Evolutionary conservation across 2,888 invertebrate species (phyloP).

Genomic region (Caenorhabditis becei): DNA sequence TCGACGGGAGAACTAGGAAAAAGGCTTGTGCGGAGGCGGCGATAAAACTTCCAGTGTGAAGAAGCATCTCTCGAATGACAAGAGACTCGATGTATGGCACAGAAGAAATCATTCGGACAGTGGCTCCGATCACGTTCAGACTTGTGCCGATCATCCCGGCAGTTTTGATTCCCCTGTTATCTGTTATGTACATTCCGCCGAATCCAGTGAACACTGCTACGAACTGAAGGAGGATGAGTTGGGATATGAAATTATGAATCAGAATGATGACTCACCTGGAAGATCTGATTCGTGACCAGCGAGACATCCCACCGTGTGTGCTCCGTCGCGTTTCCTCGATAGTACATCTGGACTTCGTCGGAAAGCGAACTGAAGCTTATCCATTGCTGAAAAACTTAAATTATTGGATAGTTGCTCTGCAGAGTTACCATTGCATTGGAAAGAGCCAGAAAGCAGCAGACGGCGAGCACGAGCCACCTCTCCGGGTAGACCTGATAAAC

Average conservation of each 20-base stretch:
- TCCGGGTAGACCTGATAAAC: slow-evolving; percentile 60
- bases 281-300: slow-evolving; percentile 75
- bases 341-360: slow-evolving; percentile 70
- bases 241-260: not conserved
- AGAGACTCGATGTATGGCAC: slow-evolving; percentile 49
- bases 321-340: no score
- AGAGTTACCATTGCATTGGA: slow-evolving; percentile 76
- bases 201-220: slow-evolving; percentile 78
- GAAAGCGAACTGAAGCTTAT: slow-evolving; percentile 75
- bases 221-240: slow-evolving; percentile 60
- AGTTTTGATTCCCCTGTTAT: slow-evolving; percentile 77
- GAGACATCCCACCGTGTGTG: no score
- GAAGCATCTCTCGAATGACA: slow-evolving; percentile 42
- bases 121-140: slow-evolving; percentile 61
- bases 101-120: slow-evolving; percentile 61
- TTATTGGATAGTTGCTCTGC: not conserved
- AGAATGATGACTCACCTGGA: slow-evolving; percentile 58
- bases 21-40: slow-evolving; percentile 78
- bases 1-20: slow-evolving; percentile 76
- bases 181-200: slow-evolving; percentile 80
- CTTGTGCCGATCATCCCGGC: slow-evolving; percentile 68
- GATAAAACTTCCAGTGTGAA: slow-evolving; percentile 71
- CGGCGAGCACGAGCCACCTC: slow-evolving; percentile 76
- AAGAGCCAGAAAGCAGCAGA: slow-evolving; percentile 76
- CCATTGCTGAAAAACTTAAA: slow-evolving; percentile 73